Percentiles rank a stretch among this genome's conserved stretches.
Conservation (phyloP, 2,888 invertebrate species). For the Nymphalis c-album region DNA sequence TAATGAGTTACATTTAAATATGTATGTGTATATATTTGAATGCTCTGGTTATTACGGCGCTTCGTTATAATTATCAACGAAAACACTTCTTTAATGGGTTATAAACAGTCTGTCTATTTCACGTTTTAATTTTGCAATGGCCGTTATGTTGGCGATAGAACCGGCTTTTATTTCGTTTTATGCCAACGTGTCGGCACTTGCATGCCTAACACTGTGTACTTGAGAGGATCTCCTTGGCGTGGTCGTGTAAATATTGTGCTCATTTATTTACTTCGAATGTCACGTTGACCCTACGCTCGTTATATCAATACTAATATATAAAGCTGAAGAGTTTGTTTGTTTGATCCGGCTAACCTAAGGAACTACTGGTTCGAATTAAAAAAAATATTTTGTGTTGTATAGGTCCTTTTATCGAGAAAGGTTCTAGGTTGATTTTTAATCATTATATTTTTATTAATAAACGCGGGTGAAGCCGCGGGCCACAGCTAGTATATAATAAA, state of each 20-base stretch:
- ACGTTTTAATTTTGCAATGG: slow-evolving; percentile 18
- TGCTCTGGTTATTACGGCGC: slow-evolving; percentile 15
- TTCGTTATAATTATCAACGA: neutral
- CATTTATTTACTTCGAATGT: neutral
- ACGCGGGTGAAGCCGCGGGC: too few relatives aligned
- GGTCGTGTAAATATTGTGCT: slow-evolving; percentile 3
- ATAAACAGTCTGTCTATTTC: neutral
- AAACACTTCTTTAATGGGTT: neutral
- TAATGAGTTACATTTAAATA: slow-evolving; percentile 31
- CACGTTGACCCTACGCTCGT: neutral
- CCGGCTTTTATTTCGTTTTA: slow-evolving; percentile 28
- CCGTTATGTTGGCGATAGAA: slow-evolving; percentile 29
- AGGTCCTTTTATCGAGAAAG: too few relatives aligned
- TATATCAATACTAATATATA: too few relatives aligned
- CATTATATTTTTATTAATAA: too few relatives aligned
- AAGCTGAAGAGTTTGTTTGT: too few relatives aligned
- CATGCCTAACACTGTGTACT: slow-evolving; percentile 1
- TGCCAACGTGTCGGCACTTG: slow-evolving; percentile 17
- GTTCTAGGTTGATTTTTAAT: too few relatives aligned
- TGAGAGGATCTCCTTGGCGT: slow-evolving; percentile 24
- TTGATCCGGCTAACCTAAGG: too few relatives aligned
- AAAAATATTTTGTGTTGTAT: too few relatives aligned
- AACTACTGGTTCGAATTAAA: too few relatives aligned
- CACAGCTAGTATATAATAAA: too few relatives aligned
- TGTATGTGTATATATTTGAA: slow-evolving; percentile 19